Evolutionary conservation across 2,888 invertebrate species (phyloP).

Genomic region (Entomobrya proxima): DNA sequence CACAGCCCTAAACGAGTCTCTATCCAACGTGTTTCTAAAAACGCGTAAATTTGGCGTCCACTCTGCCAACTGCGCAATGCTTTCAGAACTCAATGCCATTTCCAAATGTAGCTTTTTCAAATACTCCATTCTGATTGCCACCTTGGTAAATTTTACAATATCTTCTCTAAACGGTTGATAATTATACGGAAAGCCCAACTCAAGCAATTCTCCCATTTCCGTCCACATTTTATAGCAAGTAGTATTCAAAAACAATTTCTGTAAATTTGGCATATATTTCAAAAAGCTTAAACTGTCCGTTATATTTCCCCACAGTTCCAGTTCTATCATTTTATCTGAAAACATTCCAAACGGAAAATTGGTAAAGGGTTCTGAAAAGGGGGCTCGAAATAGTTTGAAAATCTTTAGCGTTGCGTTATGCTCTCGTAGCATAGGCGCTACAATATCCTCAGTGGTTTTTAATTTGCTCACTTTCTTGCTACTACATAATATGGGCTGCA

Average conservation of each 20-base stretch:
- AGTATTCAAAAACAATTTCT: not conserved
- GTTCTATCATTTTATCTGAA: not conserved
- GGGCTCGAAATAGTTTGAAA: conserved; percentile 9
- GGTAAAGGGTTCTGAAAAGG: not conserved
- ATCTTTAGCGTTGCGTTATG: not conserved
- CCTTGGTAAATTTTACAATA: not conserved
- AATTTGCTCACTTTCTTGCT: not conserved
- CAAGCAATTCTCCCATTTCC: not conserved
- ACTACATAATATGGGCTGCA: not conserved
- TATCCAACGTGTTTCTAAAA: not conserved
- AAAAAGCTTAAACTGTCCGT: not conserved
- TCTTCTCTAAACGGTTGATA: not conserved
- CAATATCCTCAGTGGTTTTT: not conserved
- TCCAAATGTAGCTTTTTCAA: not conserved
- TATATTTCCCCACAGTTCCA: not conserved
- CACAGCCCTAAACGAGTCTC: not conserved
- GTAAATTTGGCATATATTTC: not conserved
- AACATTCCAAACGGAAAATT: not conserved
- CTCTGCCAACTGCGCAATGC: not conserved
- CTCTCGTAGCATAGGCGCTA: not conserved
- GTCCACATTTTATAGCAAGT: not conserved
- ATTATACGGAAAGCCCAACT: not conserved
- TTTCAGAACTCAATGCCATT: not conserved
- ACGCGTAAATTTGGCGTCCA: not conserved
- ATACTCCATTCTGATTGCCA: not conserved